Evolutionary conservation across 2,113 vertebrate species (phyloP).

Genomic region (Aythya baeri): DNA sequence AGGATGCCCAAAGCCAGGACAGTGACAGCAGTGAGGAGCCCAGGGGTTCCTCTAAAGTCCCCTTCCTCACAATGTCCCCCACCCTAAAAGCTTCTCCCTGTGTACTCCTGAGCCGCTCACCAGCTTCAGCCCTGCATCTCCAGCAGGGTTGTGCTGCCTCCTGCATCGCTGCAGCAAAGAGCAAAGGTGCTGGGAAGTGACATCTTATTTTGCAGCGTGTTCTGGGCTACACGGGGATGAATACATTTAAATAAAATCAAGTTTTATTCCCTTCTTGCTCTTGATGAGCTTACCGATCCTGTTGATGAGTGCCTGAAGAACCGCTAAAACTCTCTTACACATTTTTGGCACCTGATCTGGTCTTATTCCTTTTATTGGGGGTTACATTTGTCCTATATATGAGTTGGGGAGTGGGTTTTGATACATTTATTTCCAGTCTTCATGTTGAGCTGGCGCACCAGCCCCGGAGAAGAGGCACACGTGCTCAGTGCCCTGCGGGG

Average conservation of each 20-base stretch:
- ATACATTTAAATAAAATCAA: neutral
- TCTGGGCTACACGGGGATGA: neutral
- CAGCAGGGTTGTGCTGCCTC: accelerated
- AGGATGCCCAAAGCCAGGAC: neutral
- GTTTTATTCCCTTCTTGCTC: neutral
- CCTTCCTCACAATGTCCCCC: neutral
- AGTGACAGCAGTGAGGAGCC: neutral
- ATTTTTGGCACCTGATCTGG: neutral
- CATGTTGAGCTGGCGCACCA: accelerated
- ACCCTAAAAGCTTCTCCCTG: accelerated
- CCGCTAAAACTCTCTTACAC: neutral
- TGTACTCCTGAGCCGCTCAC: neutral
- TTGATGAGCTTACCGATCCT: neutral
- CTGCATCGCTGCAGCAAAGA: accelerated
- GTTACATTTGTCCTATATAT: accelerated
- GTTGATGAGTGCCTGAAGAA: neutral
- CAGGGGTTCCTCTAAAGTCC: neutral
- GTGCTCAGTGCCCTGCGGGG: neutral
- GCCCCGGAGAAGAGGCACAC: neutral
- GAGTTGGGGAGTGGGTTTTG: neutral
- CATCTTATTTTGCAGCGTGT: neutral
- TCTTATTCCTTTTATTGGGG: neutral
- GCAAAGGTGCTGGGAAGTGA: neutral
- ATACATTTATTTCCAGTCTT: neutral
- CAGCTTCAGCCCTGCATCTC: neutral